Evolutionary conservation across 2,113 vertebrate genomes (phyloP).

Genomic region (Misgurnus anguillicaudatus): DNA sequence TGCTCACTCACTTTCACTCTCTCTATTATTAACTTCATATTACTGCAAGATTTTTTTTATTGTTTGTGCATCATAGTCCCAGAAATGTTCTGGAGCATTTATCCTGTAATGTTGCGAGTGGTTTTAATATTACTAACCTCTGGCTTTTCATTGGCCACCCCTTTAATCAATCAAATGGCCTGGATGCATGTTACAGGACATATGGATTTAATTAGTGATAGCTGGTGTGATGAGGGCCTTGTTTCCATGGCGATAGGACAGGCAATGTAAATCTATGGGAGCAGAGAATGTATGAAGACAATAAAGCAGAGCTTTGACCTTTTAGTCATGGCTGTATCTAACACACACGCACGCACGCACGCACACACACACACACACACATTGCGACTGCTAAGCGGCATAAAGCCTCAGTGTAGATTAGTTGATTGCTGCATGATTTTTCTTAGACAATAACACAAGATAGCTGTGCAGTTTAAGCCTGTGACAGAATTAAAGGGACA

Average conservation of each 20-base stretch:
- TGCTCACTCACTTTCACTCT: constrained; percentile 18
- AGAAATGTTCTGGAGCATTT: constrained; percentile 24
- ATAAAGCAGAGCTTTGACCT: constrained; percentile 19
- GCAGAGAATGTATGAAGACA: background rate
- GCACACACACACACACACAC: background rate
- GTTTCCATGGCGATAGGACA: constrained; percentile 44
- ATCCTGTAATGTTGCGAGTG: constrained; percentile 14
- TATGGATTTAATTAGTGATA: constrained; percentile 57
- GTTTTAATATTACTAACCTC: too few relatives aligned
- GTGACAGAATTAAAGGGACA: background rate
- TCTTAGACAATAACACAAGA: background rate
- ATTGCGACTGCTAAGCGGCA: background rate
- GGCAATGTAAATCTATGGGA: background rate
- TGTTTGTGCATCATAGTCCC: constrained; percentile 36
- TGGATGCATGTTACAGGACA: constrained; percentile 25
- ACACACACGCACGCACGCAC: background rate
- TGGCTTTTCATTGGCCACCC: background rate
- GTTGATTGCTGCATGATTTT: background rate
- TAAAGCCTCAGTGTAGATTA: constrained; percentile 1
- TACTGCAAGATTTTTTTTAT: constrained; percentile 46
- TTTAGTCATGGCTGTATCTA: background rate
- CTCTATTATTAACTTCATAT: background rate
- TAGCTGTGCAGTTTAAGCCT: background rate
- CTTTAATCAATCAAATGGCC: constrained; percentile 18
- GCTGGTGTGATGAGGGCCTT: constrained; percentile 33